Evolutionary conservation across 2,113 vertebrate species (phyloP).

Genomic region (Mus spicilegus): DNA sequence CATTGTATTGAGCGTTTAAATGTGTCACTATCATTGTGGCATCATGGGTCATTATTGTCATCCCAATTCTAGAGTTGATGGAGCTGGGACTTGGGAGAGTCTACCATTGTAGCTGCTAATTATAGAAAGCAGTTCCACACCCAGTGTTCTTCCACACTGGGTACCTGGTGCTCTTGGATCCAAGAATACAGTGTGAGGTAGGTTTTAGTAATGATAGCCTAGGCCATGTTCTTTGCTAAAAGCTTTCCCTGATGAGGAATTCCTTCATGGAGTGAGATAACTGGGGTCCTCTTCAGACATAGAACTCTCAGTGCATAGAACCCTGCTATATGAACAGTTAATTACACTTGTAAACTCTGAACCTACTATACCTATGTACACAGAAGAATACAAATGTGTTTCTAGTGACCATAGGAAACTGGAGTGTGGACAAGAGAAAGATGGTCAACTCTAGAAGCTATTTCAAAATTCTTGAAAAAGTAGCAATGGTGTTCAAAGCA

Average conservation of each 20-base stretch:
- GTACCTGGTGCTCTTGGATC: neutral
- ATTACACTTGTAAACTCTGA: neutral
- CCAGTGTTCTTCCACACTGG: neutral
- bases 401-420: neutral
- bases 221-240: neutral
- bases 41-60: neutral
- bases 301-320: neutral
- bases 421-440: neutral
- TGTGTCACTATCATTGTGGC: neutral
- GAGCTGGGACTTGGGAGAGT: neutral
- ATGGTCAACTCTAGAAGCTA: neutral
- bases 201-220: neutral
- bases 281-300: neutral
- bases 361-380: neutral
- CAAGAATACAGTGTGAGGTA: neutral
- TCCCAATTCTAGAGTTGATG: neutral
- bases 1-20: neutral
- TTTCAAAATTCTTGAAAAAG: slow-evolving; percentile 28
- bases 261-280: neutral
- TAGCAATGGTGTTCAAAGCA: neutral
- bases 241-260: neutral
- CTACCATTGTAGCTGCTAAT: neutral
- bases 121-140: neutral
- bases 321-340: neutral
- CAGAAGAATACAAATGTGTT: neutral